Base-by-base conservation (phyloP, 2,113 vertebrate species). In the Fulmarus glacialis region DNA sequence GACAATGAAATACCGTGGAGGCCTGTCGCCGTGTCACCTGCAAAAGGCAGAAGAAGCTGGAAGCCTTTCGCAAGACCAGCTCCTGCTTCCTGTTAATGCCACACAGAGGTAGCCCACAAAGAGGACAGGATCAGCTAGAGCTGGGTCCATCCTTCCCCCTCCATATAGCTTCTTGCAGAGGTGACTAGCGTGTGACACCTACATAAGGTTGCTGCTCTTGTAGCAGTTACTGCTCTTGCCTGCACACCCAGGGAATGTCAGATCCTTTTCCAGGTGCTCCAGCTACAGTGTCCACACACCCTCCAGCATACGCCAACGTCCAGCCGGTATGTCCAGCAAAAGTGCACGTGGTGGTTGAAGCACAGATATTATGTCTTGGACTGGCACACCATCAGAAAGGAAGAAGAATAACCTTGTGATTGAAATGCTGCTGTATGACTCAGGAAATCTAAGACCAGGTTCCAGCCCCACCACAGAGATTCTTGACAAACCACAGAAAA, bases 261-360 rank as follows among this genome's bases (percentile, higher is more conserved):
- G 26, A 40, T 74, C n/a, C 42, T 72, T 79, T 71, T 47, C 70
- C 27, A 74, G 20, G 18, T 47, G 34, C 47, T 74, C 24, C 68
- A 59, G 16, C 82, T 83, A 8, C 42, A n/a, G 18, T 11, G 12
- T n/a, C 15, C 27, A 16, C 18, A 15, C 11, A 13, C 6, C 14
- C 16, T 53, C 19, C 32, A 58, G 34, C 27, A 24, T 43, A 24
- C 1, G 4, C 16, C 68, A 48, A 1, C 3, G 0, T 66, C 42
- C 67, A 70, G 30, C 14, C 2, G 0, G 64, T 15, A 59, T 0
- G 2, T 43, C 32, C 59, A 78, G 15, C 68, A n/a, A 32, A 75
- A 30, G 48, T 40, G 4, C 43, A 56, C 0, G 0, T 30, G 24
- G n/a, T 91, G 15, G 19, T 43, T 71, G 64, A 79, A 79, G 60